phyloP scores from a whole-genome alignment of 2,797 vertebrate species.

The Coregonus ussuriensis region DNA sequence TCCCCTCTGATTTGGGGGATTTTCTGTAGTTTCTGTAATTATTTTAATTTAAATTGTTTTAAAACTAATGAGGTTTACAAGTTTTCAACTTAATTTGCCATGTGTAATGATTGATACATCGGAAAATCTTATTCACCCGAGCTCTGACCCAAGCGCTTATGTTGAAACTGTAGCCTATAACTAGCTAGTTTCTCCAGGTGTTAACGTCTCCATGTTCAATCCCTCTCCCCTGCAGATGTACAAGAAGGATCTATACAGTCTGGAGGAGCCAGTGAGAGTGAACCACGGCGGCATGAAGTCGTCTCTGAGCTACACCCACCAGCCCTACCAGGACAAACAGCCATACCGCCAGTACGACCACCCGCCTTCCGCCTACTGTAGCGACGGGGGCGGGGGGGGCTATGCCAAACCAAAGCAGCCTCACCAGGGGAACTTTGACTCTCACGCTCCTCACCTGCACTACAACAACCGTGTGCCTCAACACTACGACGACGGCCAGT shows the following conservation, averaged over 20 bases:
- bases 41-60: slow-evolving; percentile 22
- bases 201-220: not conserved
- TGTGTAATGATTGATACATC: too few species aligned
- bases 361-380: slow-evolving; percentile 82
- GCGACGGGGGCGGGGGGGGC: slow-evolving; percentile 79
- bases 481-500: slow-evolving; percentile 86
- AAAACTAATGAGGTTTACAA: too few species aligned
- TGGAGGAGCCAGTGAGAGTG: slow-evolving; percentile 86
- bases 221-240: slow-evolving; percentile 81
- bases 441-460: slow-evolving; percentile 74
- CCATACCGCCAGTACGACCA: slow-evolving; percentile 90
- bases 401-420: slow-evolving; percentile 85
- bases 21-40: slow-evolving; percentile 17
- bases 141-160: too few species aligned
- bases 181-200: too few species aligned
- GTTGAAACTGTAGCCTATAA: slow-evolving; percentile 8
- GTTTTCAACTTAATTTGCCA: too few species aligned
- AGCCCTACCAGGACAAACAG: slow-evolving; percentile 86
- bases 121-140: too few species aligned
- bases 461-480: slow-evolving; percentile 89
- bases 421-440: slow-evolving; percentile 78
- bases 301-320: slow-evolving; percentile 77
- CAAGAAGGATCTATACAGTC: slow-evolving; percentile 89
- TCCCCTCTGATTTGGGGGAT: slow-evolving; percentile 32
- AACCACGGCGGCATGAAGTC: slow-evolving; percentile 88